These are phyloP conservation scores for Condylostylus longicornis DNA, from an alignment of 1,140 invertebrate species.

Conservation along the genomic window DNA sequence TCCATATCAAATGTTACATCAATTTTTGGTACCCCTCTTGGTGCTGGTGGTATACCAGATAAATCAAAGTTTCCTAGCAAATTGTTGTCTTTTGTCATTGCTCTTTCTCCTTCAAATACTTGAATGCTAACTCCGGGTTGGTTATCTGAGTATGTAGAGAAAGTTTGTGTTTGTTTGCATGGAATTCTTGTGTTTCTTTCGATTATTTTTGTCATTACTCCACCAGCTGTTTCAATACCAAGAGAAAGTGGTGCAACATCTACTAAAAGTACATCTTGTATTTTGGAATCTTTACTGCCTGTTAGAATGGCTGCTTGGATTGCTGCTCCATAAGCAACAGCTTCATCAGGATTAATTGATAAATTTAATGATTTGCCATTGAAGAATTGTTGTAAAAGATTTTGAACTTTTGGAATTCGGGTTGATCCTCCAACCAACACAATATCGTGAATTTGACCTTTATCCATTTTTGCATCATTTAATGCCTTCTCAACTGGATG, in stretches of 20 bases:
- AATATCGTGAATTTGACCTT: slow-evolving; percentile 44
- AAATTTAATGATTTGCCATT: slow-evolving; percentile 46
- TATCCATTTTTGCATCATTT: slow-evolving; percentile 58
- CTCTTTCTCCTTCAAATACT: slow-evolving; percentile 50
- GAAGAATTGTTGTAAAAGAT: slow-evolving; percentile 44
- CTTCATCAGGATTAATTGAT: slow-evolving; percentile 65
- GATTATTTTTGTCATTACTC: slow-evolving; percentile 47
- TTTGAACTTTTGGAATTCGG: slow-evolving; percentile 47
- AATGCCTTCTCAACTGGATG: slow-evolving; percentile 55
- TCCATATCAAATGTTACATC: slow-evolving; percentile 51
- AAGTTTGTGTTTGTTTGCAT: slow-evolving; percentile 45
- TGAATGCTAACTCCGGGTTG: slow-evolving; percentile 52
- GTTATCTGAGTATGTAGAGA: slow-evolving; percentile 52
- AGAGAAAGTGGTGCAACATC: slow-evolving; percentile 40
- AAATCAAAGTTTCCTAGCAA: slow-evolving; percentile 61
- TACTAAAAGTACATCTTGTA: slow-evolving; percentile 38
- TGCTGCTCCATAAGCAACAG: slow-evolving; percentile 51
- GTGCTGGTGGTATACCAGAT: slow-evolving; percentile 66
- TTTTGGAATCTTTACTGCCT: no score
- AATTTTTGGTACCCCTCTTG: slow-evolving; percentile 63
- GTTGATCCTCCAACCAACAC: slow-evolving; percentile 47
- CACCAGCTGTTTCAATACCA: slow-evolving; percentile 43
- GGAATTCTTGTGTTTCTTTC: slow-evolving; percentile 46
- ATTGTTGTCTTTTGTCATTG: slow-evolving; percentile 60
- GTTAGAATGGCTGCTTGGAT: slow-evolving; percentile 59